These are phyloP conservation scores for Temnothorax longispinosus DNA, from an alignment of 1,140 invertebrate genomes.

Conservation along the genomic window DNA sequence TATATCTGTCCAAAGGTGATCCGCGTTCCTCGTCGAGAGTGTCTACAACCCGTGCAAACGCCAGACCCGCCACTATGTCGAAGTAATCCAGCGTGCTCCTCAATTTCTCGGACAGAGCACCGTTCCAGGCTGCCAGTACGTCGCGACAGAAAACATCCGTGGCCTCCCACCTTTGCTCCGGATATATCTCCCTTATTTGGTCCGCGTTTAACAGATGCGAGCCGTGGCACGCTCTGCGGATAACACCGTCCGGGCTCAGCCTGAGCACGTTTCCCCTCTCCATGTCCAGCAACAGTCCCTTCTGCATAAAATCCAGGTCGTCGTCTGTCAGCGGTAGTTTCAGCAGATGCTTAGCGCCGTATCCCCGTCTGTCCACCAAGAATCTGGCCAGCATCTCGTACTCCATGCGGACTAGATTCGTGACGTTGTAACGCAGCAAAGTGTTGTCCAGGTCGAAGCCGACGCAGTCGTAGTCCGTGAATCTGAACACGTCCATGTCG, in stretches of 20 bases:
- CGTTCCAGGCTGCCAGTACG: slow-evolving; percentile 88
- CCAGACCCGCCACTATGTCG: slow-evolving; percentile 89
- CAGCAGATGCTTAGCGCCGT: slow-evolving; percentile 86
- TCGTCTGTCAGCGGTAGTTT: slow-evolving; percentile 84
- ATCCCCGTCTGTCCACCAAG: slow-evolving; percentile 88
- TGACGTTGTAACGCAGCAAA: slow-evolving; percentile 89
- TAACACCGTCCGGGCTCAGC: slow-evolving; percentile 87
- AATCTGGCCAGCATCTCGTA: slow-evolving; percentile 89
- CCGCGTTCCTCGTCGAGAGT: slow-evolving; percentile 87
- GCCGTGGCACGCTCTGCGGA: slow-evolving; percentile 90
- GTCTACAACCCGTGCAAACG: slow-evolving; percentile 91
- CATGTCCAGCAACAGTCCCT: slow-evolving; percentile 91
- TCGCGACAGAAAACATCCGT: slow-evolving; percentile 86
- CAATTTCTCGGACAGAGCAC: slow-evolving; percentile 87
- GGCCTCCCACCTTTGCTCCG: slow-evolving; percentile 87
- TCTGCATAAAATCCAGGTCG: slow-evolving; percentile 90
- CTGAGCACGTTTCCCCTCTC: slow-evolving; percentile 91
- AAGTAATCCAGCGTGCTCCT: slow-evolving; percentile 92
- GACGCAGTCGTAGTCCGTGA: slow-evolving; percentile 91
- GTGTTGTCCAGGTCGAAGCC: slow-evolving; percentile 94
- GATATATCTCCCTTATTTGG: slow-evolving; percentile 88
- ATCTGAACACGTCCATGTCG: slow-evolving; percentile 83
- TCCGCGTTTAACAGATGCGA: slow-evolving; percentile 87
- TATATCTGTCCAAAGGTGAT: slow-evolving; percentile 83
- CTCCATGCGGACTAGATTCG: slow-evolving; percentile 87